Base-by-base conservation (phyloP, 1,140 invertebrate species). In the Epicauta chinensis region DNA sequence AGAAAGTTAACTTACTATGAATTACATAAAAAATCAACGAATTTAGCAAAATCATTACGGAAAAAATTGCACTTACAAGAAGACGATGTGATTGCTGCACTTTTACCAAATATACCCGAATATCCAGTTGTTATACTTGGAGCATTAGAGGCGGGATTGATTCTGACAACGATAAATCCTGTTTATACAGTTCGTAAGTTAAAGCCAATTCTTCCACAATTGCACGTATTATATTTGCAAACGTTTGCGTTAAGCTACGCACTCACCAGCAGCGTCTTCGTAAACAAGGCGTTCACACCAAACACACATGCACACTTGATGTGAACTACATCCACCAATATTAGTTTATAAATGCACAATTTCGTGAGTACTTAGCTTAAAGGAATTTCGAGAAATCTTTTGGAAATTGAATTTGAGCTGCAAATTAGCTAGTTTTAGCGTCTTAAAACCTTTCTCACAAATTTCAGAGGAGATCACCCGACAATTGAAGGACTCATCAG, bases 71-170 rank as follows among this genome's bases (percentile, higher is more conserved):
- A 84, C 16, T 69, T 91, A 2, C 72, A 73, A 53, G 77, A 81
- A 34, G 82, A 84, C 1, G 86, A 92, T 60, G 76, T 83, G 0
- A 59, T 92, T 2, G 83, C 81, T 6, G 48, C 92, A 3, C 75
- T 87, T 53, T 59, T 87, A 45, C 81, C 84, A 2, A 94, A 93
- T 70, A 66, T 80, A n/a, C 87, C 89, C 0, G 89, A 93, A 67
- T 87, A 78, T 65, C 71, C 81, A 0, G 77, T 88, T 3, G 75
- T 80, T 2, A 64, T 81, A 11, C 64, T 89, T 29, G 90, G 86
- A 1, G 76, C 77, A 39, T 63, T 86, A 2, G 77, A 82, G 56
- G 81, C 84, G 14, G 89, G 88, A 0, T 73, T 85, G 0, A 62
- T 82, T 6, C 77, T 86, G 4, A 89, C 88, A 6, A 83, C 88